Base-by-base conservation (phyloP, 2,113 vertebrate species). In the Petrocephalus microphthalmus region DNA sequence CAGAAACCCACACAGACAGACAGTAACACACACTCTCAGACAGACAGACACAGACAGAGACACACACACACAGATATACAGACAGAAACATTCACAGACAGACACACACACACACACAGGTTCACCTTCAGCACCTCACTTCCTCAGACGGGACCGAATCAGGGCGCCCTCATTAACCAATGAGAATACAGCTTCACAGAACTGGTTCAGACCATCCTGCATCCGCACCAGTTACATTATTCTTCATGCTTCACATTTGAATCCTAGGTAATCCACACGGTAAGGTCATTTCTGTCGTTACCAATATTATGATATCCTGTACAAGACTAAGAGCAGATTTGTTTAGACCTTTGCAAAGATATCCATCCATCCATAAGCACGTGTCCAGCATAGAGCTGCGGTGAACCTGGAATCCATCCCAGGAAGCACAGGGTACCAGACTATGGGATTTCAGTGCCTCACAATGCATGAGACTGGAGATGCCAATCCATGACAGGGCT, bases 101-200 rank as follows among this genome's bases (percentile, higher is more conserved):
- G 81, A 90, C 57, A 88, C n/a, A 88, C 86, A 90, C 74, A 85
- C 13, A 49, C 33, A 22, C 45, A 6, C 45, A n/a, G 37, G 4
- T 53, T 53, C 84, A 64, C 49, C 54, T 51, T 52, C 6, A 47
- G 57, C 42, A 87, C 19, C 42, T 49, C 81, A 49, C 81, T 45
- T 83, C 81, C 7, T 83, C 45, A 83, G 42, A 49, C 1, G 1
- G 2, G 22, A n/a, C 19, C 42, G 13, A 78, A 78, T 42, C 33
- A 78, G 33, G 71, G 33, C 71, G 0, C 42, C 71, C 17, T 7
- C 29, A 78, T 42, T 33, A 78, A 37, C 71, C 71, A 78, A 42
- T 42, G 71, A 78, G 17, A 78, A 78, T 5, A 13, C 71, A 78
- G 71, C 71, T 37, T 42, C 33, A 78, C 33, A 78, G 71, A 67